Evolutionary conservation across 2,113 vertebrate species (phyloP).

Genomic region (Mugil cephalus): DNA sequence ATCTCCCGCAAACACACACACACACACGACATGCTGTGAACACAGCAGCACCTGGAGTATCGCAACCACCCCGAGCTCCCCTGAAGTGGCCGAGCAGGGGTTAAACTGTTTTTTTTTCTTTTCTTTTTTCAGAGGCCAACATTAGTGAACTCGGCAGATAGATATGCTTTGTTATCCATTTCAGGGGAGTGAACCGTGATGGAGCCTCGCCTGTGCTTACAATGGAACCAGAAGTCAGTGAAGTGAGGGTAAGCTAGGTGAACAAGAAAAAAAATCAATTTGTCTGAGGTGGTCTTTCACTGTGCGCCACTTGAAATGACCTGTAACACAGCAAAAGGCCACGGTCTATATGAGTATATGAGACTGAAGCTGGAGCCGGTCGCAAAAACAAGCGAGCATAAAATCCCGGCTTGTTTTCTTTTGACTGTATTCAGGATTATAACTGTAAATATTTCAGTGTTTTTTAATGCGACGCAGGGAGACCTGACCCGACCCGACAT

Average conservation of each 20-base stretch:
- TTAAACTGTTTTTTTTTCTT: slow-evolving; percentile 24
- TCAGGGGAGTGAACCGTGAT: slow-evolving; percentile 25
- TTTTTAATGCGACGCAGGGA: too few species aligned
- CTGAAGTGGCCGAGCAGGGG: background rate
- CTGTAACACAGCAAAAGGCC: slow-evolving; percentile 6
- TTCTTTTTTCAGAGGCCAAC: slow-evolving; percentile 10
- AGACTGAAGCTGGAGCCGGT: too few species aligned
- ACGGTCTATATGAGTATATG: background rate
- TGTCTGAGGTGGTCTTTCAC: slow-evolving; percentile 35
- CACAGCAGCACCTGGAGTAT: slow-evolving; percentile 10
- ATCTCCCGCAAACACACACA: slow-evolving; percentile 7
- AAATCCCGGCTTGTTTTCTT: too few species aligned
- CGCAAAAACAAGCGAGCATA: too few species aligned
- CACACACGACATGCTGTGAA: slow-evolving; percentile 6
- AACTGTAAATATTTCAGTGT: too few species aligned
- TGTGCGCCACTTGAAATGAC: slow-evolving; percentile 7
- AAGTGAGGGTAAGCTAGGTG: slow-evolving; percentile 28
- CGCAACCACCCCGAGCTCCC: slow-evolving; percentile 2
- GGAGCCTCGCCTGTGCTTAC: slow-evolving; percentile 30
- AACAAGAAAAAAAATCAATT: slow-evolving; percentile 19
- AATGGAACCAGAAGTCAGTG: slow-evolving; percentile 44
- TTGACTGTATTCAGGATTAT: too few species aligned
- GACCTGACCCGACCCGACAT: too few species aligned
- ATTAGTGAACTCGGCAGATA: slow-evolving; percentile 29
- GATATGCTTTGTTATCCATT: slow-evolving; percentile 56